phyloP scores from a whole-genome alignment of 2,797 vertebrate genomes.

The Meriones psammophilus region DNA sequence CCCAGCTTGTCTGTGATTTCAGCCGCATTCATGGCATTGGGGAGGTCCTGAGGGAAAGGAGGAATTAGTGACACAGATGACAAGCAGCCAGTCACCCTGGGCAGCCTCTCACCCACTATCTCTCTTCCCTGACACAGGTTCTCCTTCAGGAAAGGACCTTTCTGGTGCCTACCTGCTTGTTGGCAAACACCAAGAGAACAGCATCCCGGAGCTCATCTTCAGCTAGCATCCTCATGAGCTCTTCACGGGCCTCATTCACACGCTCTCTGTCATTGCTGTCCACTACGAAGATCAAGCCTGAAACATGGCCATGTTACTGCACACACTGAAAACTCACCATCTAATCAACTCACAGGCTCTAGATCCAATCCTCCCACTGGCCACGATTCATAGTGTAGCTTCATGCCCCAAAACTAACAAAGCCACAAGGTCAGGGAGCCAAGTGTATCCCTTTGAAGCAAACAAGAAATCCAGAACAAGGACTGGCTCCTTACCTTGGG shows the following conservation, averaged over 20 bases:
- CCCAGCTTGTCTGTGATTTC: slow-evolving; percentile 98
- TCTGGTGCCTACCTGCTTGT: slow-evolving; percentile 94
- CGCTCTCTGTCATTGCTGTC: slow-evolving; percentile 99
- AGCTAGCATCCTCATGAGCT: slow-evolving; percentile 96
- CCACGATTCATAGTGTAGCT: neutral
- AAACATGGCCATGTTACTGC: neutral
- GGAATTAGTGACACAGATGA: slow-evolving; percentile 24
- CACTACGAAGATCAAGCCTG: slow-evolving; percentile 99
- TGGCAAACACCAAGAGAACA: slow-evolving; percentile 96
- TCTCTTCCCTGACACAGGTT: neutral
- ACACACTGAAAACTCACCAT: neutral
- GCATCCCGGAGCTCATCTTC: slow-evolving; percentile 98
- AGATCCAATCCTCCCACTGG: neutral
- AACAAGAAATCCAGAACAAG: neutral
- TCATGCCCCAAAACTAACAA: neutral
- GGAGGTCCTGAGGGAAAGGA: slow-evolving; percentile 92
- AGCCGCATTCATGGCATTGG: slow-evolving; percentile 97
- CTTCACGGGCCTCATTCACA: slow-evolving; percentile 95
- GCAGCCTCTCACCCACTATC: neutral
- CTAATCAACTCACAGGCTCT: neutral
- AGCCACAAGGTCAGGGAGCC: neutral
- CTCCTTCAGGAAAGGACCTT: neutral
- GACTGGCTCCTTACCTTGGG: slow-evolving; percentile 92
- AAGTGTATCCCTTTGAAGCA: neutral
- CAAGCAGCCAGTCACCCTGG: neutral